A percentile compares a stretch with the other conserved stretches of the same genome.
Evolutionary conservation across 2,797 vertebrate genomes (phyloP).

Genomic region (Rhinophrynus dorsalis): DNA sequence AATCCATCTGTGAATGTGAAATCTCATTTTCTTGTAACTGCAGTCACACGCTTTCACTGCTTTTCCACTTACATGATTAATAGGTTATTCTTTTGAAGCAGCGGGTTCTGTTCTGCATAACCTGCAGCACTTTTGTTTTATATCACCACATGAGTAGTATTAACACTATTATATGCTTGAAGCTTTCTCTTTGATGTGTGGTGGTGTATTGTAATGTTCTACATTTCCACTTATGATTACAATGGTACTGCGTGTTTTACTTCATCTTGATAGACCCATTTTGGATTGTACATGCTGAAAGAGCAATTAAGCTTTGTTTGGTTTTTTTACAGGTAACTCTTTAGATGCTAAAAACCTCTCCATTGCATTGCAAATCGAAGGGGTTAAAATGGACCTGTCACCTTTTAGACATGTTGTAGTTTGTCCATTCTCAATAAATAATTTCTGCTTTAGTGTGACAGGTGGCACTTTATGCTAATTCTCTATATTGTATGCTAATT

Average conservation of each 20-base stretch:
- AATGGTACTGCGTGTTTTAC: neutral
- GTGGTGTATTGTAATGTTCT: neutral
- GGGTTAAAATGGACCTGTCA: no score
- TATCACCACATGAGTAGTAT: conserved; percentile 5
- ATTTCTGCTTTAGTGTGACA: no score
- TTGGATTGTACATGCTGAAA: neutral
- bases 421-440: no score
- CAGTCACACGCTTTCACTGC: neutral
- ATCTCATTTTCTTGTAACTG: conserved; percentile 9
- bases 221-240: neutral
- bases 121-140: conserved; percentile 18
- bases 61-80: conserved; percentile 27
- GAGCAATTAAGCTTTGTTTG: no score
- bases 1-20: neutral
- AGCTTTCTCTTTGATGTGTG: conserved; percentile 26
- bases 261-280: neutral
- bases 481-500: no score
- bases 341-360: no score
- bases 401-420: no score
- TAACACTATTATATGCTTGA: conserved; percentile 1
- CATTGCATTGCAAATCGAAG: no score
- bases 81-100: conserved; percentile 36
- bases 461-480: no score
- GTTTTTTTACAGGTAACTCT: no score
- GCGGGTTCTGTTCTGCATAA: conserved; percentile 16